phyloP scores from a whole-genome alignment of 2,113 vertebrate genomes.

The Acrocephalus arundinaceus region DNA sequence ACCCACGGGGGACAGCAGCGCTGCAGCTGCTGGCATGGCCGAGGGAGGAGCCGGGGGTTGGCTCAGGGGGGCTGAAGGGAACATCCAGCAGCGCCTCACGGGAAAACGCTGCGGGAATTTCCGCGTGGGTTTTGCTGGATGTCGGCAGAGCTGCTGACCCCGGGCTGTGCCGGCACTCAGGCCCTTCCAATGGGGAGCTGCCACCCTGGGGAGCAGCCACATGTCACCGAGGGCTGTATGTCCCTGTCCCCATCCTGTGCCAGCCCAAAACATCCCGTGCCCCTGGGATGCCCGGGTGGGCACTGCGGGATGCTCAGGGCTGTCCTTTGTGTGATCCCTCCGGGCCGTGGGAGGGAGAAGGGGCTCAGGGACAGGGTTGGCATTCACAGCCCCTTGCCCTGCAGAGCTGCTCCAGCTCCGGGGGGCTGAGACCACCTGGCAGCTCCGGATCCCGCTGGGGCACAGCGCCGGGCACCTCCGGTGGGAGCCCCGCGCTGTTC shows the following conservation, averaged over 20 bases:
- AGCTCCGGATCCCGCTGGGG: not conserved
- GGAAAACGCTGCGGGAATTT: not conserved
- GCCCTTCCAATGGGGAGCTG: not conserved
- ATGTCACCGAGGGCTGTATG: accelerated
- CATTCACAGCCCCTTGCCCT: not conserved
- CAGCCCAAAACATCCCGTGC: not conserved
- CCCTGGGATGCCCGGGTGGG: not conserved
- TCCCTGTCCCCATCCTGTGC: not conserved
- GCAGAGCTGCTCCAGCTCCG: accelerated
- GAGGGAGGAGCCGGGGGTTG: not conserved
- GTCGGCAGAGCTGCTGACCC: not conserved
- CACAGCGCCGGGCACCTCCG: accelerated
- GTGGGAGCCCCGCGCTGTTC: accelerated
- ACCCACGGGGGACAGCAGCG: not conserved
- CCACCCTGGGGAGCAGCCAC: not conserved
- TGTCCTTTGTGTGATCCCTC: accelerated
- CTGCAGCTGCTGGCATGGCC: not conserved
- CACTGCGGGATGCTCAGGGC: not conserved
- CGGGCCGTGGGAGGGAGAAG: accelerated
- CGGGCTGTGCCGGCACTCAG: not conserved
- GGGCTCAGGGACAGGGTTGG: not conserved
- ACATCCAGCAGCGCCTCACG: accelerated
- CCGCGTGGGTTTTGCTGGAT: not conserved
- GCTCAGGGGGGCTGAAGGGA: not conserved
- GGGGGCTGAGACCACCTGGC: accelerated